Evolutionary conservation across 2,888 invertebrate genomes (phyloP).

Genomic region (Microdon myrmicae): DNA sequence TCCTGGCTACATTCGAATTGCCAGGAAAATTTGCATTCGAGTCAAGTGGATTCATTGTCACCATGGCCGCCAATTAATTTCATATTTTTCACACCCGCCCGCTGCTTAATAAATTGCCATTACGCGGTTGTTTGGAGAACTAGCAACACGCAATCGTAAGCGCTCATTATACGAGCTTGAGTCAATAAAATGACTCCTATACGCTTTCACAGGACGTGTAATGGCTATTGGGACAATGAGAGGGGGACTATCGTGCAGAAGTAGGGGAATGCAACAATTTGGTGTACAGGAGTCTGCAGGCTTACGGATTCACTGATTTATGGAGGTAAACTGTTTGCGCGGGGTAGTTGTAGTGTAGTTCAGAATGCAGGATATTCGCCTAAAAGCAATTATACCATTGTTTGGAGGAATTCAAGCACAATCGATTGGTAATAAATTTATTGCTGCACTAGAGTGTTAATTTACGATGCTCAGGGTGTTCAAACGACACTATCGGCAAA

Average conservation of each 20-base stretch:
- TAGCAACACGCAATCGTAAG: neutral
- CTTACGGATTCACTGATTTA: slow-evolving; percentile 34
- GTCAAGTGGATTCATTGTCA: slow-evolving; percentile 34
- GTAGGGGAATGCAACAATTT: slow-evolving; percentile 23
- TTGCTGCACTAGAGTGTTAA: slow-evolving; percentile 25
- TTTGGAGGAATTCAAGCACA: slow-evolving; percentile 21
- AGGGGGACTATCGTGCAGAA: no score
- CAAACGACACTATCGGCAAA: slow-evolving; percentile 32
- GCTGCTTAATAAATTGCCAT: slow-evolving; percentile 48
- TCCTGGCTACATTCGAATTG: slow-evolving; percentile 5
- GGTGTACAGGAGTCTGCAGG: slow-evolving; percentile 7
- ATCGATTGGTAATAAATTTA: slow-evolving; percentile 32
- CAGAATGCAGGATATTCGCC: neutral
- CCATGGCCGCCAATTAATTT: slow-evolving; percentile 22
- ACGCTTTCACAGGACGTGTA: no score
- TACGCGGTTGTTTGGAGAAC: slow-evolving; percentile 35
- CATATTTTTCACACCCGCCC: slow-evolving; percentile 20
- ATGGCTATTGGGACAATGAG: no score
- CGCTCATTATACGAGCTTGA: slow-evolving; percentile 41
- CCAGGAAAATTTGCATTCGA: slow-evolving; percentile 37
- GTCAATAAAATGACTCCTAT: slow-evolving; percentile 33
- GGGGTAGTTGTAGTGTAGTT: neutral
- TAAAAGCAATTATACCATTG: slow-evolving; percentile 27
- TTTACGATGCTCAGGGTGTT: slow-evolving; percentile 30
- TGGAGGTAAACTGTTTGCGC: slow-evolving; percentile 11